Evolutionary conservation across 2,797 vertebrate genomes (phyloP).

Genomic region (Lepilemur septentrionalis): DNA sequence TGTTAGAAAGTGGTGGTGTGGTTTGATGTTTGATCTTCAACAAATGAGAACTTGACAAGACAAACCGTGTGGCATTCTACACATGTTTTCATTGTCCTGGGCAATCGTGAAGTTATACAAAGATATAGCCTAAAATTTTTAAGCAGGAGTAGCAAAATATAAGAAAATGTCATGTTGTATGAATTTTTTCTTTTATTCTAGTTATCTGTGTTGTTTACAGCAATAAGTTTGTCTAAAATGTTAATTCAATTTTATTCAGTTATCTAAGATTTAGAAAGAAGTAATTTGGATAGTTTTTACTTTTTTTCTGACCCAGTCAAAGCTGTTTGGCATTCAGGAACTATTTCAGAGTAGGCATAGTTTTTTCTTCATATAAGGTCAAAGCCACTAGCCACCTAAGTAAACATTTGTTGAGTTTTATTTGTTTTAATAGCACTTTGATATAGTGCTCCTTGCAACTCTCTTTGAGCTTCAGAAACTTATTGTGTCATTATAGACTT

Average conservation of each 20-base stretch:
- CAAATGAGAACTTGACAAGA: neutral
- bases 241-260: neutral
- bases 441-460: neutral
- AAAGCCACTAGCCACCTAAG: neutral
- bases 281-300: neutral
- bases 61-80: neutral
- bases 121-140: neutral
- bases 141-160: neutral
- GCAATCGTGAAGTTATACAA: neutral
- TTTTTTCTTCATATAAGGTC: neutral
- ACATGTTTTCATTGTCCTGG: neutral
- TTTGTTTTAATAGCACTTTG: neutral
- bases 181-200: neutral
- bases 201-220: neutral
- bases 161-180: neutral
- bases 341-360: neutral
- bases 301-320: neutral
- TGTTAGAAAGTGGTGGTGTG: neutral
- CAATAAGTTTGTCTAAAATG: neutral
- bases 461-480: neutral
- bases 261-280: neutral
- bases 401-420: neutral
- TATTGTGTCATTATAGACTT: neutral
- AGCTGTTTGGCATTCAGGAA: neutral
- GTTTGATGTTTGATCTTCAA: neutral